Evolutionary conservation across 2,797 vertebrate species (phyloP), one percentile per base, ranked within the genome.

Genomic region (Octomys mimax): DNA sequence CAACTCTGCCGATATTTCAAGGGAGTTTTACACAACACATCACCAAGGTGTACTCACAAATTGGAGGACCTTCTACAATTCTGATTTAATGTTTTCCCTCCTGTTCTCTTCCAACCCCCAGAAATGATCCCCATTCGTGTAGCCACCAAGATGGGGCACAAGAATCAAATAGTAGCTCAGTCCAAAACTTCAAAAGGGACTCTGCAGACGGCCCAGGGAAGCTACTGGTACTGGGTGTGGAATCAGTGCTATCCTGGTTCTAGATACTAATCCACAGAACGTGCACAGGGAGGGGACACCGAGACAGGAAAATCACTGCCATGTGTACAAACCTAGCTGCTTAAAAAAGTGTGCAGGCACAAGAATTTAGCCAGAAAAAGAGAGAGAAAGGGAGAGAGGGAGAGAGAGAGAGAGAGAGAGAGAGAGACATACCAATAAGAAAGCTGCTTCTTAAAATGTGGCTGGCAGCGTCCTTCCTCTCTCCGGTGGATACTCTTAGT

Each of bases 341-440:
- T 85, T 21, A 31, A 94, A 87, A 90, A 89, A 97, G 96, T 87
- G 91, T 36, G 89, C 92, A 96, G 85, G 94, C 93, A 94, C 52
- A 96, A 96, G 87, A 97, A 96, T 95, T 96, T 92, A 96, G 95
- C 89, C 96, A 96, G 54, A 94, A 92, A 95, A 96, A 95, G 80
- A 49, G 28, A 54, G 52, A 54, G 52, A 54, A 10, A 54, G 52
- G 13, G 12, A 31, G 52, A 54, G 52, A 54, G 52, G 13, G 12
- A 31, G 26, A 31, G 62, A 5, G 62, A 28, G 62, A 64, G 62
- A 31, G 26, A 11, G 68, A 21, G 18, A 36, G n/a, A 75, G 5
- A 31, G 75, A 95, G 5, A 95, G 93, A 94, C 85, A 92, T 93
- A 93, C 93, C 97, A 97, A 97, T 96, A 97, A 97, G 92, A 98